These are phyloP conservation scores for Hemicentrotus pulcherrimus DNA, from an alignment of 35 echinoderm and acorn worm species.

Conservation along the genomic window DNA sequence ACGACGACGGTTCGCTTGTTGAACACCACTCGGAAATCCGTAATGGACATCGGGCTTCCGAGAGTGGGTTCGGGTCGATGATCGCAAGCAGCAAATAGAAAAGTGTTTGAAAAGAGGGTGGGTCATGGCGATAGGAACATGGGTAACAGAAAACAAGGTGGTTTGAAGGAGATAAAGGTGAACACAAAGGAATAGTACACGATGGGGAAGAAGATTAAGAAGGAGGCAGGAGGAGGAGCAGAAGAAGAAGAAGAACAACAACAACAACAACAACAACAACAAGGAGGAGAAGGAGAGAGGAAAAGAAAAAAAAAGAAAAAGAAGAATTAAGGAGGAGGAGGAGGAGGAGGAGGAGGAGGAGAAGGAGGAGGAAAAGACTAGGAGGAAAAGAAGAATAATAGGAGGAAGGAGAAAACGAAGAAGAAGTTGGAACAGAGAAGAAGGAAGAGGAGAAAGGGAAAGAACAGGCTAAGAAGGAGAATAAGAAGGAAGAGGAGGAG, in stretches of 20 bases:
- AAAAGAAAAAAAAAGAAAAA: neutral
- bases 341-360: neutral
- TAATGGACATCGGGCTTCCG: slow-evolving; percentile 21
- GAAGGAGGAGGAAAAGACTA: neutral
- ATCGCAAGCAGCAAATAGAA: neutral
- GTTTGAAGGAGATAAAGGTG: neutral
- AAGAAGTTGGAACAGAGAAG: neutral
- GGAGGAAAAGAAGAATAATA: neutral
- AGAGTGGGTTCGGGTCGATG: neutral
- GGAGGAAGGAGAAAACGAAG: neutral
- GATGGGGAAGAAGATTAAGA: neutral
- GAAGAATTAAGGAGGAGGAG: neutral
- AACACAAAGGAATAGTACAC: neutral
- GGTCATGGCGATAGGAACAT: too few relatives aligned
- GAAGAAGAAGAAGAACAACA: neutral
- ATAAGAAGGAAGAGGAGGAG: neutral
- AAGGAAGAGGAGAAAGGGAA: neutral
- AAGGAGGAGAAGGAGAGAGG: neutral
- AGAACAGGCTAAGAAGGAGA: neutral
- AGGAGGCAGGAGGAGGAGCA: neutral
- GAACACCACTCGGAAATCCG: slow-evolving; percentile 28
- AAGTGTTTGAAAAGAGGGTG: neutral
- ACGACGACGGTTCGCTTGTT: neutral
- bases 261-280: too few relatives aligned
- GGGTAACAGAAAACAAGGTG: too few relatives aligned